phyloP scores from a whole-genome alignment of 2,113 vertebrate genomes.

The Bubo bubo region DNA sequence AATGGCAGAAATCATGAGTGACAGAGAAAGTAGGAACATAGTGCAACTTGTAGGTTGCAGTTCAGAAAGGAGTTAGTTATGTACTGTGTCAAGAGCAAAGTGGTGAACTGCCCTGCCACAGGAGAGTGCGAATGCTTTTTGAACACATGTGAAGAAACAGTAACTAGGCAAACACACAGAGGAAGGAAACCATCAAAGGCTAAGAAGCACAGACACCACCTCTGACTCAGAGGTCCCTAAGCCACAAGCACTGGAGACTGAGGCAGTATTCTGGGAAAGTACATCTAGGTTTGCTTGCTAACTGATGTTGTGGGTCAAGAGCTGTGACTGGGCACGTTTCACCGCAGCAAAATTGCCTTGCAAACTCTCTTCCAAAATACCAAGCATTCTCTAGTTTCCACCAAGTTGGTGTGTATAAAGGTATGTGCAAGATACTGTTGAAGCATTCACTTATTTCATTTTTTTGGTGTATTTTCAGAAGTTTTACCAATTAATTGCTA shows the following conservation, averaged over 20 bases:
- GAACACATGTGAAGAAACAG: not conserved
- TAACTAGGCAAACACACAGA: not conserved
- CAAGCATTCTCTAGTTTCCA: not conserved
- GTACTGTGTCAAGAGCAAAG: no score
- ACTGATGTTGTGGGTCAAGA: not conserved
- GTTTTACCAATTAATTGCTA: not conserved
- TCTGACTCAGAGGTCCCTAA: not conserved
- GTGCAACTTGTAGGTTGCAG: not conserved
- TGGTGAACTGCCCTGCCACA: not conserved
- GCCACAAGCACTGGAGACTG: not conserved
- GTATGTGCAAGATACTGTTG: not conserved
- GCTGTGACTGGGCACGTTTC: not conserved
- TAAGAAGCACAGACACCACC: not conserved
- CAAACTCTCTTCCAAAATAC: not conserved
- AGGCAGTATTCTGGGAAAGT: not conserved
- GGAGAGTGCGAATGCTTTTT: fast-evolving
- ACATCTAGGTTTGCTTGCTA: not conserved
- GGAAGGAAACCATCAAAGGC: not conserved
- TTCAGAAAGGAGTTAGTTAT: not conserved
- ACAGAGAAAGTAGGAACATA: not conserved
- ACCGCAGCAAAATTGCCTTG: not conserved
- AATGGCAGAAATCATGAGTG: not conserved
- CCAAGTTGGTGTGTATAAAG: not conserved
- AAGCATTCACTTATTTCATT: not conserved
- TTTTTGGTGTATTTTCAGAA: not conserved